These are phyloP conservation scores for Dipodomys stephensi DNA, from an alignment of 2,113 vertebrate genomes.

Conservation along the genomic window DNA sequence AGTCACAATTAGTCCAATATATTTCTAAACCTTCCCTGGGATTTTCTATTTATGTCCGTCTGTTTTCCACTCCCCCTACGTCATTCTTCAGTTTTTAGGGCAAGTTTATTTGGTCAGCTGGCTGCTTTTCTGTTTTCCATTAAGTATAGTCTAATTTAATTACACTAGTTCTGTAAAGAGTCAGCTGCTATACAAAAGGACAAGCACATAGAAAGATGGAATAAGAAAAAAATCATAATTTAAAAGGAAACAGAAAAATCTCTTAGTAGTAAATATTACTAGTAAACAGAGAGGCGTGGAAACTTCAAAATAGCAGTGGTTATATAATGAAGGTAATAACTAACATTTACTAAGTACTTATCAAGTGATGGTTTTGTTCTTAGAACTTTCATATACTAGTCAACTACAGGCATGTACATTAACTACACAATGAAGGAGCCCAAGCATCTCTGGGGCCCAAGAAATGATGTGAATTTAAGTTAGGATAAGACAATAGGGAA, in stretches of 20 bases:
- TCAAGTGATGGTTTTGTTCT: neutral
- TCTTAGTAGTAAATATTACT: slow-evolving; percentile 26
- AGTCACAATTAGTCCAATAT: neutral
- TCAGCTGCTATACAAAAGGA: slow-evolving; percentile 30
- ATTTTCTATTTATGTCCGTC: slow-evolving; percentile 33
- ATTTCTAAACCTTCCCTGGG: neutral
- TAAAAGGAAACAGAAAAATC: slow-evolving; percentile 8
- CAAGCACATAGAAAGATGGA: slow-evolving; percentile 55
- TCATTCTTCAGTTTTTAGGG: slow-evolving; percentile 32
- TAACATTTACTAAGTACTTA: neutral
- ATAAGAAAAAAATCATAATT: slow-evolving; percentile 25
- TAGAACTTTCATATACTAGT: neutral
- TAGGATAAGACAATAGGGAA: neutral
- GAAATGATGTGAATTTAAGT: slow-evolving; percentile 33
- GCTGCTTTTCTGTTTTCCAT: slow-evolving; percentile 62
- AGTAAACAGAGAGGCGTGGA: slow-evolving; percentile 28
- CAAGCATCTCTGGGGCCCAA: neutral
- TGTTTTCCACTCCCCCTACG: neutral
- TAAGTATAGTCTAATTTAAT: slow-evolving; percentile 72
- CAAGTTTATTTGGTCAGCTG: slow-evolving; percentile 69
- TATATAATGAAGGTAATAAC: neutral
- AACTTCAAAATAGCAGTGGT: slow-evolving; percentile 8
- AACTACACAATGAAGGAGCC: slow-evolving; percentile 18
- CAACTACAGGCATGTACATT: neutral
- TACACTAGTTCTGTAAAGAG: slow-evolving; percentile 53